Evolutionary conservation across 2,888 invertebrate species (phyloP).

Genomic region (Meta bourneti): DNA sequence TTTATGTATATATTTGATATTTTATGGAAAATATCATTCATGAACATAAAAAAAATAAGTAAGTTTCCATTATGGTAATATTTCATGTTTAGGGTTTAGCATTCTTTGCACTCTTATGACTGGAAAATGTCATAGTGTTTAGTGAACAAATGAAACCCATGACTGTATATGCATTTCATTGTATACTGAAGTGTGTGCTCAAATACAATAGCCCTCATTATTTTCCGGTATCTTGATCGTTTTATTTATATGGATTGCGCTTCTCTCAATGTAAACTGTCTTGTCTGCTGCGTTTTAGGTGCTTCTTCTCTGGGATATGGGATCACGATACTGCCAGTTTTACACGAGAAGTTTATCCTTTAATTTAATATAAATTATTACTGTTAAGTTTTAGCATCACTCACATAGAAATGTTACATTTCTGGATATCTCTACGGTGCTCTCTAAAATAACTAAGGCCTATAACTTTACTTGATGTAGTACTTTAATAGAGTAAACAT

Average conservation of each 20-base stretch:
- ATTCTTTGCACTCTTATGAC: constrained; percentile 59
- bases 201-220: constrained; percentile 49
- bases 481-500: constrained; percentile 53
- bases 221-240: neutral
- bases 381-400: constrained; percentile 71
- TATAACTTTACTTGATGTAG: constrained; percentile 69
- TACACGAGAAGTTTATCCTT: constrained; percentile 59
- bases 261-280: constrained; percentile 60
- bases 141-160: constrained; percentile 43
- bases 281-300: constrained; percentile 68
- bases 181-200: constrained; percentile 52
- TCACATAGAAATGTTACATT: constrained; percentile 58
- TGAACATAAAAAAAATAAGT: constrained; percentile 29
- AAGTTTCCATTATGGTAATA: constrained; percentile 56
- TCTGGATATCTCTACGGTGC: constrained; percentile 74
- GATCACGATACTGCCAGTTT: constrained; percentile 72
- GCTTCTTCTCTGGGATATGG: constrained; percentile 68
- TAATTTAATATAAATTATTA: constrained; percentile 46
- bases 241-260: neutral
- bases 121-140: constrained; percentile 31
- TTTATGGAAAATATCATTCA: constrained; percentile 70
- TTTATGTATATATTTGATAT: constrained; percentile 76
- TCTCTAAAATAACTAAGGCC: constrained; percentile 72
- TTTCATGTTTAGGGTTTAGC: constrained; percentile 55
- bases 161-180: constrained; percentile 48